Conservation (phyloP, 2,797 vertebrate species). For the Artibeus lituratus region DNA sequence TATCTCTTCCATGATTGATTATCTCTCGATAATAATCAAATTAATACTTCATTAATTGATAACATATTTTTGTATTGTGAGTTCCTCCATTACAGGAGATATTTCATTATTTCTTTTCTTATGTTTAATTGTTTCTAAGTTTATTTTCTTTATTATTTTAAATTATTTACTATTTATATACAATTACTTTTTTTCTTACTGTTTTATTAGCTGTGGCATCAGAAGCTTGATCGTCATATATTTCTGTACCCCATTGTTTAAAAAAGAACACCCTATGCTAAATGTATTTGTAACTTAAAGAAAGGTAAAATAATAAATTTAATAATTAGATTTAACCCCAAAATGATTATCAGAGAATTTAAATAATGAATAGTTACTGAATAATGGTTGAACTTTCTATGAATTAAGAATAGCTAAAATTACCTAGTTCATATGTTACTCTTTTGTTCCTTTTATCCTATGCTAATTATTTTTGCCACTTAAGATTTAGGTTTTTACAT, state of each 20-base stretch:
- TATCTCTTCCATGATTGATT: background rate
- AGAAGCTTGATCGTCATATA: background rate
- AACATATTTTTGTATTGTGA: background rate
- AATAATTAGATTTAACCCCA: background rate
- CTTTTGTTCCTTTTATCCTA: background rate
- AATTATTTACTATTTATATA: background rate
- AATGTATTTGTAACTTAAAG: background rate
- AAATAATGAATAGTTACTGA: background rate
- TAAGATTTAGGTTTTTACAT: background rate
- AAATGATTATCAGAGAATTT: background rate
- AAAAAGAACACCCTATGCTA: background rate
- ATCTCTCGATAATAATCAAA: background rate
- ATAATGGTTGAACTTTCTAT: background rate
- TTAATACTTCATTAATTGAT: background rate
- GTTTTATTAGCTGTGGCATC: background rate
- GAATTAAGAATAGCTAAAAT: background rate
- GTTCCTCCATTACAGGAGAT: background rate
- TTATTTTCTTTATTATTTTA: background rate
- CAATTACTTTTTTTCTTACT: background rate
- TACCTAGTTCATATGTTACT: background rate
- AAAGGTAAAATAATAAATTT: background rate
- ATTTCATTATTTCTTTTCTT: background rate
- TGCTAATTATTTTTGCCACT: background rate
- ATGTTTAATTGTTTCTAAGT: background rate
- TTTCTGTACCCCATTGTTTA: background rate